A percentile compares a stretch with the other conserved stretches of the same genome.
Conservation (phyloP, 2,888 invertebrate genomes). For the Congeria kusceri region DNA sequence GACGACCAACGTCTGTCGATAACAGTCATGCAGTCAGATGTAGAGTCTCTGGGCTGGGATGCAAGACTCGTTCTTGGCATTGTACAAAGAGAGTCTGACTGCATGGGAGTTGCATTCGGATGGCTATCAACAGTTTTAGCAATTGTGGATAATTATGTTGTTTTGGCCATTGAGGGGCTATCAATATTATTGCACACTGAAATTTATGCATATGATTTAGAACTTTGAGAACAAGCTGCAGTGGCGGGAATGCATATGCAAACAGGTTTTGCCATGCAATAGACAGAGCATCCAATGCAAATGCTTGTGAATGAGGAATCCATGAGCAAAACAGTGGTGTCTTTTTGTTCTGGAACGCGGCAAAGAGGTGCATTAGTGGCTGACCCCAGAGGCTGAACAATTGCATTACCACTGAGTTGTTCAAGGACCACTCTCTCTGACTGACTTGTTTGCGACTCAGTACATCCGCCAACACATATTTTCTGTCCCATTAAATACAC, state of each 20-base stretch:
- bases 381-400: conserved; percentile 29
- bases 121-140: conserved; percentile 24
- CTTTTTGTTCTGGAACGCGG: conserved; percentile 25
- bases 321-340: conserved; percentile 37
- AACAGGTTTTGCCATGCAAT: conserved; percentile 42
- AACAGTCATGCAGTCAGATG: conserved; percentile 39
- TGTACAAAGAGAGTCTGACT: conserved; percentile 15
- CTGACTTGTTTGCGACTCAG: conserved; percentile 13
- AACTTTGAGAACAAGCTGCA: conserved; percentile 28
- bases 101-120: too few relatives aligned
- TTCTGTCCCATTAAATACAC: conserved; percentile 27
- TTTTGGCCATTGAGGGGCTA: conserved; percentile 38
- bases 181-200: conserved; percentile 36
- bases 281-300: conserved; percentile 37
- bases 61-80: conserved; percentile 4
- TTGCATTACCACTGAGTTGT: conserved; percentile 24
- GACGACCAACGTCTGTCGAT: conserved; percentile 24
- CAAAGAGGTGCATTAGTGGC: conserved; percentile 28
- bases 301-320: conserved; percentile 24
- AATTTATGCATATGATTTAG: conserved; percentile 25
- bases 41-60: conserved; percentile 22
- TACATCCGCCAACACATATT: conserved; percentile 35
- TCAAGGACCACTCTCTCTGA: conserved; percentile 34
- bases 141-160: conserved; percentile 40
- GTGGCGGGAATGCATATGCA: conserved; percentile 46